Evolutionary conservation across 2,888 invertebrate genomes (phyloP), one percentile per base, ranked within the genome.

Genomic region (Slavum lentiscoides): DNA sequence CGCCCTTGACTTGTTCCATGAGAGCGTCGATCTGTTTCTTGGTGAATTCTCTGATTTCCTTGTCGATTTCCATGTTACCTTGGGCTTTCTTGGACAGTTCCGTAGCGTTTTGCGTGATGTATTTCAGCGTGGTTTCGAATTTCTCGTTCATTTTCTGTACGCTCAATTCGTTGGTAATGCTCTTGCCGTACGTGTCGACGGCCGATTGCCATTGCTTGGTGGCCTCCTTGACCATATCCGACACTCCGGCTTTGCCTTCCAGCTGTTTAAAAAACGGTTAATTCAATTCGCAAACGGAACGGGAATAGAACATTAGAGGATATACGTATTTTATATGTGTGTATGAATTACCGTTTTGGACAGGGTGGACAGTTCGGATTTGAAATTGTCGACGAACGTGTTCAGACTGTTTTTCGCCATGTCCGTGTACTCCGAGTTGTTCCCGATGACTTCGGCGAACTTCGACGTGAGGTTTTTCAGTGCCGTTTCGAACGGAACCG

Each of bases 191-290:
- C 0, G 21, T n/a, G 0, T 80, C 72, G 15, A 72, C 19, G n/a
- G 39, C 0, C 0, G 58, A 0, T 19, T 64, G 53, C 55, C 53
- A 80, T 15, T 72, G 37, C 0, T 80, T 72, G 21, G 30, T 39
- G 80, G 70, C 64, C 2, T 80, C 72, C 23, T 80, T 80, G 62
- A 80, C 58, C 8, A 70, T 0, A 1, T 80, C 64, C 17, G 72
- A 9, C 0, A 58, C 21, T 1, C 17, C n/a, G n/a, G 72, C 1
- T 39, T 80, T 80, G 37, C 55, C 23, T n/a, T 80, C 62, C 1
- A 80, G 2, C 80, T 80, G 70, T 23, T 11, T 43, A 6, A 30
- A 43, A 13, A 13, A 17, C 15, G 8, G 1, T 43, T 39, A 1
- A 23, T 30, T 30, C 17, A 53, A 43, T 30, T 30, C 19, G 23